Evolutionary conservation across 2,888 invertebrate genomes (phyloP).

Genomic region (Falcaria lacertinaria): DNA sequence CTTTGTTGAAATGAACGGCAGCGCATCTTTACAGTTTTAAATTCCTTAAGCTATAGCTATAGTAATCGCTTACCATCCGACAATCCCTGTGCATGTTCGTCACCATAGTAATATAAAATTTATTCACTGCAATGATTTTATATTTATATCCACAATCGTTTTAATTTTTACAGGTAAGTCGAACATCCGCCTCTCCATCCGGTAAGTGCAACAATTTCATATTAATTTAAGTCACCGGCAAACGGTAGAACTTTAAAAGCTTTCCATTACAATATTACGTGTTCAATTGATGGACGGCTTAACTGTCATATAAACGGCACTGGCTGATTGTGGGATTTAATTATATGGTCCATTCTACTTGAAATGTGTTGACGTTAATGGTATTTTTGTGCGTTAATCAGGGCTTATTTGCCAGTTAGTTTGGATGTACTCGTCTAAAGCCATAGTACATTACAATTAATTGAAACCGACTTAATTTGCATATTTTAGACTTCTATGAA

Average conservation of each 20-base stretch:
- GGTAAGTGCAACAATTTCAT: conserved; percentile 29
- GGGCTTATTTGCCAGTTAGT: background rate
- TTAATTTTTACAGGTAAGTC: conserved; percentile 31
- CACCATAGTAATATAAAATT: too few species aligned
- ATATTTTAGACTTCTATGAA: too few species aligned
- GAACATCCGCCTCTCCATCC: conserved; percentile 6
- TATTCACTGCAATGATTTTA: too few species aligned
- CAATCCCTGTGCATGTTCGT: too few species aligned
- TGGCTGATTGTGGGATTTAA: background rate
- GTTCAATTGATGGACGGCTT: background rate
- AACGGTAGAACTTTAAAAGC: background rate
- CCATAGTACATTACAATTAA: too few species aligned
- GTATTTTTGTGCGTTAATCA: background rate
- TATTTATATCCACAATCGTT: too few species aligned
- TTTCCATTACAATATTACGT: background rate
- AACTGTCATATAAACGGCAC: background rate
- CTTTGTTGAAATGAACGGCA: too few species aligned
- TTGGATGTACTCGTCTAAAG: background rate
- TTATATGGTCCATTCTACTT: background rate
- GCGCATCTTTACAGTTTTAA: too few species aligned
- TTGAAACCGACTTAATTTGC: too few species aligned
- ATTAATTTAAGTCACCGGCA: conserved; percentile 8
- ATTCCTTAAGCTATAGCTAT: too few species aligned
- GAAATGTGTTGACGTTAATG: background rate
- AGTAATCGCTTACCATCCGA: too few species aligned